Conservation (phyloP, 2,888 invertebrate genomes). For the Drosophila conformis region DNA sequence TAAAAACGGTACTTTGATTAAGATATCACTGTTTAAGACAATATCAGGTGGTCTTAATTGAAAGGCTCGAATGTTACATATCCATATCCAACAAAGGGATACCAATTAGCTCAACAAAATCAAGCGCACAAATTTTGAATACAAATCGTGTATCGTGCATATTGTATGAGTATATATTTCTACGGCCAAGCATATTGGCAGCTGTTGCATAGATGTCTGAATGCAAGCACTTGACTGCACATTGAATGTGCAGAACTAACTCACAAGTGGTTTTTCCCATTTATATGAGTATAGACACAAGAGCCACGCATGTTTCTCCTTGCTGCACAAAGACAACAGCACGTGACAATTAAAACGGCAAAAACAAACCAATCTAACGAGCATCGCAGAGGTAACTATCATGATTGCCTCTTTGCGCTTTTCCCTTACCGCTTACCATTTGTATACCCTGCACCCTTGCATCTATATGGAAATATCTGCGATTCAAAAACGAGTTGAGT, state of each 20-base stretch:
- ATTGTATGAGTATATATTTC: conserved; percentile 4
- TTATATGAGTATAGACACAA: not conserved
- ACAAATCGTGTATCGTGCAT: conserved; percentile 12
- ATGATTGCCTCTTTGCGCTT: conserved; percentile 10
- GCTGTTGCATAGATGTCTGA: conserved; percentile 24
- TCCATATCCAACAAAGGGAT: conserved; percentile 22
- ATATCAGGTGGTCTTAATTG: not conserved
- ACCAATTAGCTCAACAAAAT: conserved; percentile 39
- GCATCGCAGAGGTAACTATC: conserved; percentile 35
- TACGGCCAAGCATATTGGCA: conserved; percentile 31
- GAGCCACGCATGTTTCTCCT: conserved; percentile 17
- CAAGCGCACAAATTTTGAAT: not conserved
- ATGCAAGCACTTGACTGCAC: conserved; percentile 63
- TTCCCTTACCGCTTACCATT: conserved; percentile 1
- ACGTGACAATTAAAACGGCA: conserved; percentile 53
- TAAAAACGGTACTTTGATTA: not conserved
- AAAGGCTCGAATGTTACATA: not conserved
- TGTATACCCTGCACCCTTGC: not conserved
- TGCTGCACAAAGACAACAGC: conserved; percentile 65
- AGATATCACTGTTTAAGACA: not conserved
- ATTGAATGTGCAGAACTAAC: conserved; percentile 69
- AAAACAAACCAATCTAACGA: conserved; percentile 55
- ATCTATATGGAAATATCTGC: not conserved
- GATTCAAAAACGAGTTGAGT: not conserved
- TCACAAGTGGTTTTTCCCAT: conserved; percentile 38